Percentiles rank a stretch among this genome's conserved stretches.
These are phyloP conservation scores for Phaonia tiefii DNA, from an alignment of 2,888 invertebrate species.

Conservation along the genomic window DNA sequence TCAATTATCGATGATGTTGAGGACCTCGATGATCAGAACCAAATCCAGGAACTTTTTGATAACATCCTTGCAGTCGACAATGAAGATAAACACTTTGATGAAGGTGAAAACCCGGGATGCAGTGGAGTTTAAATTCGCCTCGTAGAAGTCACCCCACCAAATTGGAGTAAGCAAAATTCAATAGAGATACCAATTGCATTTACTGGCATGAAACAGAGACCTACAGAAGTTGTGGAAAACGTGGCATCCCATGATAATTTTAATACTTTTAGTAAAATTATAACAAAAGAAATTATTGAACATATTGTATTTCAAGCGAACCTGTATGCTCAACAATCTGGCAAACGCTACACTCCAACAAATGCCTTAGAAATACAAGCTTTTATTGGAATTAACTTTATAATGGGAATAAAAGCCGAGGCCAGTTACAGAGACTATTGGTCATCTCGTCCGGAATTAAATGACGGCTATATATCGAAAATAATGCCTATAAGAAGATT, in stretches of 20 bases:
- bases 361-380: constrained; percentile 28
- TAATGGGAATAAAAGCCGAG: constrained; percentile 29
- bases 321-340: constrained; percentile 28
- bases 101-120: neutral
- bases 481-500: constrained; percentile 12
- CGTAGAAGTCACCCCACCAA: too few species aligned
- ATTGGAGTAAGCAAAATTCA: too few species aligned
- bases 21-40: too few species aligned
- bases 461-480: too few species aligned
- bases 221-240: neutral
- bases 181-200: too few species aligned
- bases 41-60: too few species aligned
- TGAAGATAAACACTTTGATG: too few species aligned
- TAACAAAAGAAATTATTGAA: constrained; percentile 7
- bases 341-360: constrained; percentile 15
- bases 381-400: constrained; percentile 25
- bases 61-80: too few species aligned
- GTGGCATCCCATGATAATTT: constrained; percentile 23
- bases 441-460: too few species aligned
- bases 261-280: neutral
- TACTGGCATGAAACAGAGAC: too few species aligned
- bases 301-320: constrained; percentile 22
- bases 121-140: neutral
- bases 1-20: too few species aligned
- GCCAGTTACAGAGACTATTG: too few species aligned